Base-by-base conservation (phyloP, 2,113 vertebrate genomes). In the Miniopterus natalensis region DNA sequence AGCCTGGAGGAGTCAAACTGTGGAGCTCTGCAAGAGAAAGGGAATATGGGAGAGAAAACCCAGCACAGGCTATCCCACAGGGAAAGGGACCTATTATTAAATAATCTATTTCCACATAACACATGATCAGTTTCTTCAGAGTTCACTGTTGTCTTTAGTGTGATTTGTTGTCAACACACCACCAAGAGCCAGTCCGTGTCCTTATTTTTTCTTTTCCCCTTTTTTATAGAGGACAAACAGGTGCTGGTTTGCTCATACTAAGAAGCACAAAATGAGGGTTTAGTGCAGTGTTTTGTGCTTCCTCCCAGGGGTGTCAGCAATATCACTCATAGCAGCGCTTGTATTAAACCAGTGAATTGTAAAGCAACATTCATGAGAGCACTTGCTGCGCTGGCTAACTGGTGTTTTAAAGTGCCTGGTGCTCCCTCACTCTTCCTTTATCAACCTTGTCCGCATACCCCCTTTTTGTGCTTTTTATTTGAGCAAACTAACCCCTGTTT, bases 1-100 rank as follows among this genome's bases (percentile, higher is more conserved):
- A 88, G 92, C 51, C 88, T 42, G 63, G 63, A 92, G 73, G 71
- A 90, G 88, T 92, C 65, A 85, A 84, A 80, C 12, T n/a, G 20
- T 53, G 45, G 55, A 80, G 31, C 15, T 78, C 42, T 47, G 40
- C 21, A 80, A 84, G 47, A 88, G 66, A 95, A 96, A 75, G 61
- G 20, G 88, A 88, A 92, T 27, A 8, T 4, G 3, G 29, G 25
- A 87, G 65, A 77, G 70, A 78, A 80, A 88, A 94, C 21, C 17
- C 59, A 89, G 75, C 36, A 49, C 36, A 73, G 75, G 23, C 47
- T 5, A 15, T 15, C 68, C 40, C 29, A 6, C 3, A 63, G 57
- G 3, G 21, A 85, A 80, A 77, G 45, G 18, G n/a, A 84, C 3
- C 45, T 88, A 18, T 49, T 53, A 77, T 85, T 93, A 94, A 95